Conservation (phyloP, 2,888 invertebrate genomes). For the Lucinisca nassula region DNA sequence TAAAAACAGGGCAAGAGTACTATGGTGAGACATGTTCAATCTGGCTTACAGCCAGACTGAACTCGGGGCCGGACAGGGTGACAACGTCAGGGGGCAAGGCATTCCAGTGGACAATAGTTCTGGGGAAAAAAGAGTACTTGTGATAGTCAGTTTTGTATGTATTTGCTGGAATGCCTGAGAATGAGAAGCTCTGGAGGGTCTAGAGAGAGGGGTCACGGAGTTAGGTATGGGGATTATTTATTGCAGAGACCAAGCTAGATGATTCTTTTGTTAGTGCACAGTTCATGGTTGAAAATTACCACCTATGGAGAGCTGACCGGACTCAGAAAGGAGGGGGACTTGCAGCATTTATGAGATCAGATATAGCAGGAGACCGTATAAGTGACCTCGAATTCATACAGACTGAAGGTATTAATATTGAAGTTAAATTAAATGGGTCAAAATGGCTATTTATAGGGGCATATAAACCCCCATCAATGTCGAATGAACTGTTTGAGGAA, state of each 20-base stretch:
- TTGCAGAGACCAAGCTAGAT: constrained; percentile 50
- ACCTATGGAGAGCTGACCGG: constrained; percentile 29
- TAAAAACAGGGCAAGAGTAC: too few species aligned
- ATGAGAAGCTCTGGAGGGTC: too few species aligned
- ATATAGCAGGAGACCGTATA: constrained; percentile 39
- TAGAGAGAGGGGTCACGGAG: too few species aligned
- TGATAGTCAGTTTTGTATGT: too few species aligned
- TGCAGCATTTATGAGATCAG: constrained; percentile 29
- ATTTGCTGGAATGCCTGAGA: too few species aligned
- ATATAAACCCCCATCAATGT: constrained; percentile 36
- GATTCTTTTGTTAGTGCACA: constrained; percentile 43
- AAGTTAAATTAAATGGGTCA: constrained; percentile 10
- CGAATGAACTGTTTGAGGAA: background rate
- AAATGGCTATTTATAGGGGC: constrained; percentile 39
- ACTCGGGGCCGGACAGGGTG: too few species aligned
- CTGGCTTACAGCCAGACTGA: too few species aligned
- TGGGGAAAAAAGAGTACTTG: too few species aligned
- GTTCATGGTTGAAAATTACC: constrained; percentile 27
- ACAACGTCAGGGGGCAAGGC: too few species aligned
- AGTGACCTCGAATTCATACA: constrained; percentile 10
- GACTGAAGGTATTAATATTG: constrained; percentile 37
- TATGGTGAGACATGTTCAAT: too few species aligned
- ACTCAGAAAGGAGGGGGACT: constrained; percentile 38
- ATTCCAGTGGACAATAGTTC: too few species aligned
- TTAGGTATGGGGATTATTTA: too few species aligned